Evolutionary conservation across 2,797 vertebrate genomes (phyloP).

Genomic region (Sebastiscus tertius): DNA sequence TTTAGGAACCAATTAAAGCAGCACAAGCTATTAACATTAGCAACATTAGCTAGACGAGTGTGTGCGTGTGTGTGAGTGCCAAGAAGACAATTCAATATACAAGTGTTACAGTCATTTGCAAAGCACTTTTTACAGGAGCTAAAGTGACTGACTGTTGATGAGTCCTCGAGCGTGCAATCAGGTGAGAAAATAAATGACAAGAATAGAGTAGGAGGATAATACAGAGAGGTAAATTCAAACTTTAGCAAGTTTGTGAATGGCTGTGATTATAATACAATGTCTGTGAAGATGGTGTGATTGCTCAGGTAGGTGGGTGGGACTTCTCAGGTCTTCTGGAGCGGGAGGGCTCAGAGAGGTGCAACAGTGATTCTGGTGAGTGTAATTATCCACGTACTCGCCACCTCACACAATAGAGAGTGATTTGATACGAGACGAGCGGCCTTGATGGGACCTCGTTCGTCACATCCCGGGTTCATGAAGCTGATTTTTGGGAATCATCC

Average conservation of each 20-base stretch:
- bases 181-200: conserved; percentile 44
- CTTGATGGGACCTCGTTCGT: conserved; percentile 24
- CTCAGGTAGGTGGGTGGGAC: conserved; percentile 78
- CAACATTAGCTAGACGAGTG: conserved; percentile 70
- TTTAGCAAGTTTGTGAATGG: conserved; percentile 77
- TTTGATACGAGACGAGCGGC: conserved; percentile 61
- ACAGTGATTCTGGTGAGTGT: conserved; percentile 71
- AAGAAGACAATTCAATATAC: conserved; percentile 67
- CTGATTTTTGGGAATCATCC: conserved; percentile 8
- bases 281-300: conserved; percentile 90
- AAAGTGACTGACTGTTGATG: conserved; percentile 58
- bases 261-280: conserved; percentile 95
- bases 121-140: conserved; percentile 71
- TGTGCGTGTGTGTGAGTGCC: not conserved
- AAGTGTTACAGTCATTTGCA: conserved; percentile 68
- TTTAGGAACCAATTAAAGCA: conserved; percentile 99
- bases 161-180: conserved; percentile 29
- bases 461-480: not conserved
- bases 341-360: conserved; percentile 51
- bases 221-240: conserved; percentile 39
- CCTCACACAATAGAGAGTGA: conserved; percentile 80
- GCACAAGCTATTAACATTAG: conserved; percentile 96
- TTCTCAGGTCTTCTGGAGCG: conserved; percentile 32
- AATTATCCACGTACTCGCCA: conserved; percentile 59
- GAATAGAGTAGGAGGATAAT: conserved; percentile 33